Evolutionary conservation across 2,113 vertebrate species (phyloP).

Genomic region (Hippocampus comes): DNA sequence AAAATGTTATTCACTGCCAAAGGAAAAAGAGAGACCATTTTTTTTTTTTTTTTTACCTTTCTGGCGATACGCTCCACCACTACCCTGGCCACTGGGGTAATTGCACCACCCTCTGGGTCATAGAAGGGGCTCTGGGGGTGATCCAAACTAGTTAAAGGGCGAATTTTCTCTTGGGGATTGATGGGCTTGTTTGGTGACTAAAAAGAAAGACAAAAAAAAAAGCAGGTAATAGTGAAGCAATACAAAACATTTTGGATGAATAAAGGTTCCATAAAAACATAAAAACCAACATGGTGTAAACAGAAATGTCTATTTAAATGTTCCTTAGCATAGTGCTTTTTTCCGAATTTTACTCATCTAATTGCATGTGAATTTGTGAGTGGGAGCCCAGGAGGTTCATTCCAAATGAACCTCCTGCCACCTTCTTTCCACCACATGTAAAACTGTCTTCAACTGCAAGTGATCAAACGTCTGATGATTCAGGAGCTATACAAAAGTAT

Average conservation of each 20-base stretch:
- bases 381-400: too few species aligned
- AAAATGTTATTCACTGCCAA: not conserved
- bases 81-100: constrained; percentile 88
- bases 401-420: too few species aligned
- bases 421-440: too few species aligned
- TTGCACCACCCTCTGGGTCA: constrained; percentile 94
- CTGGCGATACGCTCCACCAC: constrained; percentile 94
- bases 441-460: not conserved
- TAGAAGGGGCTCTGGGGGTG: constrained; percentile 98
- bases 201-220: constrained; percentile 30
- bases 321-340: too few species aligned
- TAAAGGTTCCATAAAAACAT: not conserved
- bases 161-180: constrained; percentile 89
- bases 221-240: not conserved
- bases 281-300: too few species aligned
- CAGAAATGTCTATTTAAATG: too few species aligned
- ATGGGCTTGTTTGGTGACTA: constrained; percentile 92
- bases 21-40: not conserved
- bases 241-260: too few species aligned
- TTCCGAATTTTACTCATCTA: too few species aligned
- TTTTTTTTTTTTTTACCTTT: constrained; percentile 78
- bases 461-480: not conserved
- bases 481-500: not conserved
- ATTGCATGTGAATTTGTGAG: too few species aligned
- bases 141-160: constrained; percentile 92